Evolutionary conservation across 2,113 vertebrate species (phyloP), one percentile per base, ranked within the genome.

Genomic region (Aegotheles bennettii): DNA sequence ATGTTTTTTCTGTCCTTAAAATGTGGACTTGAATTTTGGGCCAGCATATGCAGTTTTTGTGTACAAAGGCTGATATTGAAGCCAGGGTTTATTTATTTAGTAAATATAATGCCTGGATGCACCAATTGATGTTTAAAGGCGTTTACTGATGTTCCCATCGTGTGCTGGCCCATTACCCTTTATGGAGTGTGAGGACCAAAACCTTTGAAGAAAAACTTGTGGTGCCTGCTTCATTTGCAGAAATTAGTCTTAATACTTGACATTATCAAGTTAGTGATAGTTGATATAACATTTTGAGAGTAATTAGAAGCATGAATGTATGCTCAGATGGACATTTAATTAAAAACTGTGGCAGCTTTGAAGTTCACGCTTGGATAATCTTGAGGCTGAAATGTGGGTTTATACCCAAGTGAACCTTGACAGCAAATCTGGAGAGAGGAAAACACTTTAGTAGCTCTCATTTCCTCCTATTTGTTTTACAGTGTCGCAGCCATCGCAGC

Each of bases 321-420:
- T 94, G 91, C 91, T 95, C 87, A 92, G 80, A 90, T 96, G 90
- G 64, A 84, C 85, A 94, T 86, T 96, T 94, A 94, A 93, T 95
- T 91, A 96, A 88, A 95, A 92, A 79, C 56, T 79, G 70, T 69
- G 90, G 78, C 91, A 94, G 91, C 81, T 87, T 88, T 77, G 87
- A 95, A 74, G 63, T 96, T 95, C 84, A 87, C 10, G 67, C 91
- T 85, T 90, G 79, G 91, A 57, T 89, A 89, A 79, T 90, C 70
- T 43, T 36, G 87, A 79, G 70, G 57, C 43, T 95, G 67, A 89
- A 85, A 69, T 88, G 71, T 85, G 95, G 77, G 85, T 90, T 80
- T 91, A 38, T 92, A 85, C 87, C 53, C 87, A 76, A 79, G 93
- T 64, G 43, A 90, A 89, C 87, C 67, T 87, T 48, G 79, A 75